These are phyloP conservation scores for Ciconia boyciana DNA, from an alignment of 2,113 vertebrate species.

Conservation along the genomic window DNA sequence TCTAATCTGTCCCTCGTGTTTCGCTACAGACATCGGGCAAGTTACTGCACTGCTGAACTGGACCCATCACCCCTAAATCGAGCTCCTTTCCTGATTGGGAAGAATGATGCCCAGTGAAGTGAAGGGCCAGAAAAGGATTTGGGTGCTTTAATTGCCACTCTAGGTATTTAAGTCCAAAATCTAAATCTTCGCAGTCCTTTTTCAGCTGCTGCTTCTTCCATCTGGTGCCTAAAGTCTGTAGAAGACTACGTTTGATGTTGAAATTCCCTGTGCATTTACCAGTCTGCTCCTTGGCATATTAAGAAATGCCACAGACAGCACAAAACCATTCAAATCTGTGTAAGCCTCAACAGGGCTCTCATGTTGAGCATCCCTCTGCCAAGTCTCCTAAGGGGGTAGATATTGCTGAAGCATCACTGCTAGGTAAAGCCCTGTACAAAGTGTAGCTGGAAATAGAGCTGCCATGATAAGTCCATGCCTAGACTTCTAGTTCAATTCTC, in stretches of 20 bases:
- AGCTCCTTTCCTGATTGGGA: background rate
- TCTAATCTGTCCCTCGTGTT: background rate
- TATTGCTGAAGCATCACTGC: fast-evolving
- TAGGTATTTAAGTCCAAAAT: background rate
- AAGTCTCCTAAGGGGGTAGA: background rate
- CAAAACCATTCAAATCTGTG: background rate
- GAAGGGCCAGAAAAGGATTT: background rate
- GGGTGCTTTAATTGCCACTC: background rate
- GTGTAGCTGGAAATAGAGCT: background rate
- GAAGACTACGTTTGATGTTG: background rate
- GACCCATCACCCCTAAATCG: fast-evolving
- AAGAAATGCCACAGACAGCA: background rate
- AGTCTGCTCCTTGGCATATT: background rate
- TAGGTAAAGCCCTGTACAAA: background rate
- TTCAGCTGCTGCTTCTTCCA: background rate
- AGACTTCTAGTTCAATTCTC: background rate
- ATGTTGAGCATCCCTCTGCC: background rate
- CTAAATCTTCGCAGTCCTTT: background rate
- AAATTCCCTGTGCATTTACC: background rate
- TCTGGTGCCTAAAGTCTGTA: background rate
- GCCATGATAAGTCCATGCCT: background rate
- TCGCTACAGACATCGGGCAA: background rate
- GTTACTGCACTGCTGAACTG: background rate
- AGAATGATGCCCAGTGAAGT: background rate
- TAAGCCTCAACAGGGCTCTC: background rate